Evolutionary conservation across 1,140 invertebrate species (phyloP), one percentile per base, ranked within the genome.

Genomic region (Eupristina koningsbergeri): DNA sequence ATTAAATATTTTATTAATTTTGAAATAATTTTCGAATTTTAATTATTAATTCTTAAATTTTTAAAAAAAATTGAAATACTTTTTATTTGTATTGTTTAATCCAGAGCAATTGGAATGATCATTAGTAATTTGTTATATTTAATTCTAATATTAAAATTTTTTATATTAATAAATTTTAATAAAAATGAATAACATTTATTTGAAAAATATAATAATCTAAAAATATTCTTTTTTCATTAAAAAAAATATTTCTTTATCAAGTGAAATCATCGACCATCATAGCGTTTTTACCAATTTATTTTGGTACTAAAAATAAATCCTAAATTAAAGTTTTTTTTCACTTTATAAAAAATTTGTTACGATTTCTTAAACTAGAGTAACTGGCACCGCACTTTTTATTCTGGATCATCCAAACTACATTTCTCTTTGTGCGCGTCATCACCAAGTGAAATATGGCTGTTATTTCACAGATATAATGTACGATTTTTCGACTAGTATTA

Each of bases 401-500:
- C 67, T 79, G 47, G 31, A 41, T 50, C 29, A 80, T 74, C 36
- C 76, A 79, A 84, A 79, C n/a, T 58, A 77, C 29, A 78, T 78
- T 84, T 73, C 45, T 73, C 61, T 84, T 80, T 84, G 77, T 84
- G 83, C 83, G 71, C 31, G 45, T 84, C 29, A 84, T 67, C 71
- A 80, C 41, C 15, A 64, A 63, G 71, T 34, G 34, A 75, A 84
- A 63, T 41, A 76, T 67, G 45, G 41, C 31, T 58, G 45, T 80
- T 83, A 74, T 67, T 84, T 80, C 69, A 84, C 67, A 75, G 53
- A 74, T 45, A 79, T 75, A 63, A 74, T 82, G 78, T 74, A 36
- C 67, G 67, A 82, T 83, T 86, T 85, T 84, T 80, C 69, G 86
- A 86, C 86, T 86, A 86, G 86, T 81, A 81, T 85, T 61, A 82